Percentiles rank a stretch among this genome's conserved stretches.
phyloP scores from a whole-genome alignment of 2,797 vertebrate species.

The Gymnoscopelus braueri region DNA sequence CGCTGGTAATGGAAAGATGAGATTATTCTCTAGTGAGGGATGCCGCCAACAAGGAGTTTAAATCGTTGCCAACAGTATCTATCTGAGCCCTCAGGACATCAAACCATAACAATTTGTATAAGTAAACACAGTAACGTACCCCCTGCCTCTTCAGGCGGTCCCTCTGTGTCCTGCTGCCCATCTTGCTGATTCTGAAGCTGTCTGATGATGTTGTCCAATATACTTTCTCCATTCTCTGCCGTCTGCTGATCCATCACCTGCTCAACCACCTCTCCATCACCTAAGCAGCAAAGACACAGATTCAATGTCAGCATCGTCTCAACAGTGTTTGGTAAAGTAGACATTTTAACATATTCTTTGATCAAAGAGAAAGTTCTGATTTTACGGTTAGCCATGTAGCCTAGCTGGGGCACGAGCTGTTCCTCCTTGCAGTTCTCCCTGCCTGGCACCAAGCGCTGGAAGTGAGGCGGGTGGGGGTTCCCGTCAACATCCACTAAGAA shows the following conservation, averaged over 20 bases:
- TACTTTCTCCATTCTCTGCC: conserved; percentile 85
- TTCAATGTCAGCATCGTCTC: neutral
- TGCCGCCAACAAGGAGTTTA: too few relatives aligned
- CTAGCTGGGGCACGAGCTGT: conserved; percentile 95
- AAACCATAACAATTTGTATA: too few relatives aligned
- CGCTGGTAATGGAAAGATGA: conserved; percentile 5
- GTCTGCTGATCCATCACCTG: conserved; percentile 97
- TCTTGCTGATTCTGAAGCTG: conserved; percentile 94
- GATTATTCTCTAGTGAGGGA: too few relatives aligned
- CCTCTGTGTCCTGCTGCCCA: conserved; percentile 76
- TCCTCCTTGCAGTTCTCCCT: conserved; percentile 97
- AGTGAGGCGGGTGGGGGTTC: conserved; percentile 93
- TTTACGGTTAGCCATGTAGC: conserved; percentile 95
- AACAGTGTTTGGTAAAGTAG: neutral
- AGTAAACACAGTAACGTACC: conserved; percentile 44
- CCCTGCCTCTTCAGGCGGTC: conserved; percentile 69
- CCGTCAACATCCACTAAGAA: conserved; percentile 98
- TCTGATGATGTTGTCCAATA: conserved; percentile 93
- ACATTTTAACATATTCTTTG: conserved; percentile 2
- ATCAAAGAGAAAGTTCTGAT: neutral
- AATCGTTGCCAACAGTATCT: too few relatives aligned
- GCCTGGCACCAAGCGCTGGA: conserved; percentile 94
- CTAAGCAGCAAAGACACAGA: conserved; percentile 69
- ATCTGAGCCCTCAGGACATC: too few relatives aligned
- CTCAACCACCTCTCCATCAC: conserved; percentile 95